Evolutionary conservation across 2,888 invertebrate genomes (phyloP), one percentile per base, ranked within the genome.

Genomic region (Calliphora vomitoria): DNA sequence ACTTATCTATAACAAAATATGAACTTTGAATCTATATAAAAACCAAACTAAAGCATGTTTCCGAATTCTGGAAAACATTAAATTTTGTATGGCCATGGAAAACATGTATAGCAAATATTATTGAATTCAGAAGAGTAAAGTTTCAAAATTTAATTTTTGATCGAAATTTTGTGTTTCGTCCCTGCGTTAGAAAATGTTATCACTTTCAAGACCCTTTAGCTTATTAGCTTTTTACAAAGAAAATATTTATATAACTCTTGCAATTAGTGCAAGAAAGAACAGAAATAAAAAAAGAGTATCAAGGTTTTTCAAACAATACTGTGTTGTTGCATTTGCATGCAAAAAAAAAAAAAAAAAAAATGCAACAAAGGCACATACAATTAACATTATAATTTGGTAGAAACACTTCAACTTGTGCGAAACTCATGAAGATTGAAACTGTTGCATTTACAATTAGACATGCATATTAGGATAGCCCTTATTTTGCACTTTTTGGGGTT

Each of bases 391-490:
- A 58, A 76, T 82, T 82, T 81, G n/a, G 38, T 38, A 38, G 81
- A 72, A 66, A 53, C 69, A 81, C 76, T 81, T 55, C 25, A 64
- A 62, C n/a, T 55, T 74, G 11, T 68, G 25, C 44, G 31, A 41
- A 80, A 20, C 50, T 41, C 35, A 83, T 50, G 60, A 44, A 76
- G 80, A 78, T 62, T 72, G 64, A 76, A 76, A 71, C 80, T 87
- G 87, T 87, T 87, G 83, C 84, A 84, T 84, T 84, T 78, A 78
- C 66, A 87, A 84, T 84, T 87, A 44, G 55, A 68, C 68, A 78
- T 15, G 15, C 41, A 53, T 3, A 78, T 25, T 25, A 25, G 25
- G 25, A 25, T 25, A 25, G 25, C 25, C 25, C 25, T 25, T 25
- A 25, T 25, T 25, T 25, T 25, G 25, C 25, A 25, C 25, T 25